Base-by-base conservation (phyloP, 2,888 invertebrate genomes). In the Trichogramma evanescens region DNA sequence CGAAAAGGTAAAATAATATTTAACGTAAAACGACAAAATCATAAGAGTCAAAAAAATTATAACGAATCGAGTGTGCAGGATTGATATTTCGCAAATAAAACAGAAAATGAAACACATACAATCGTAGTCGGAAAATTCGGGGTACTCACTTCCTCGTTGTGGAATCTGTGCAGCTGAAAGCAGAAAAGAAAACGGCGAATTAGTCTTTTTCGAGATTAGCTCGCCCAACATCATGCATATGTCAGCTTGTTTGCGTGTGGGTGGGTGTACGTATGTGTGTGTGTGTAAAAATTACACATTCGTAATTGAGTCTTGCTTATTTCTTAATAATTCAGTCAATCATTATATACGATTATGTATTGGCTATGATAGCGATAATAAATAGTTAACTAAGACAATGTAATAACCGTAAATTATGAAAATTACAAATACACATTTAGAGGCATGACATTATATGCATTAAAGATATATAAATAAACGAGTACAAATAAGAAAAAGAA, bases 81-180 rank as follows among this genome's bases (percentile, higher is more conserved):
- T 8, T 39, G 38, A 50, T 50, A 50, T 50, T 10, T 26, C 5
- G n/a, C 9, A 26, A 39, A 26, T 9, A 40, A 42, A 42, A 38
- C 5, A 26, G 26, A 26, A 54, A 43, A 41, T 4, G 5, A 50
- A 53, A 4, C 48, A 4, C 39, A 49, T 39, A 51, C n/a, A 50
- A 63, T 45, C 7, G 42, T 6, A 42, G 58, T 57, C 51, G 50
- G 52, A 61, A 55, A 59, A 62, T 26, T 63, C 60, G 9, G 59
- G 43, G 79, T 85, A 89, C 90, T 89, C 82, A 90, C 90, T 89
- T 87, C 88, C 89, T 84, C 89, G 88, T 84, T 89, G 89, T 78
- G 89, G 89, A 79, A 90, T 89, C 87, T 90, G 89, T 80, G 89
- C 89, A 86, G 89, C 89, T 89, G 87, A 71, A 89, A 83, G 84